A percentile compares a stretch with the other conserved stretches of the same genome.
These are phyloP conservation scores for Theropithecus gelada DNA, from an alignment of 2,113 vertebrate genomes.

Conservation along the genomic window DNA sequence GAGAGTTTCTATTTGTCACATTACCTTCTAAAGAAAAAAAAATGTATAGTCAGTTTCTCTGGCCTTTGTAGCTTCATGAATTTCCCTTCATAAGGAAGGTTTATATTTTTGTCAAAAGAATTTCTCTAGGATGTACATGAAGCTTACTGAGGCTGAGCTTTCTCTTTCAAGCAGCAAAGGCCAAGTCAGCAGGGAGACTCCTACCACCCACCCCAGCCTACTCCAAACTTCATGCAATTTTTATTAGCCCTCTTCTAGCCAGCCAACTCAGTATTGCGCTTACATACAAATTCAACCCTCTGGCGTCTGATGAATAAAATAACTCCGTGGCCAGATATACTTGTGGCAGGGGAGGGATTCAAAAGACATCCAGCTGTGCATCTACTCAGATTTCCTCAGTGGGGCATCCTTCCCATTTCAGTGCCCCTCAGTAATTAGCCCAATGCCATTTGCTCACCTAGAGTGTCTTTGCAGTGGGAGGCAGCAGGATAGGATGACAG, in stretches of 20 bases:
- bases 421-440: background rate
- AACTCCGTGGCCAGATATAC: constrained; percentile 70
- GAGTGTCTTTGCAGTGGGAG: background rate
- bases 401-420: background rate
- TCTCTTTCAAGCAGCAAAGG: constrained; percentile 50
- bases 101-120: background rate
- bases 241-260: constrained; percentile 65
- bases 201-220: constrained; percentile 25
- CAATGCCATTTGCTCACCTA: background rate
- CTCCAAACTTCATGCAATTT: constrained; percentile 70
- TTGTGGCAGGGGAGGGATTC: constrained; percentile 30
- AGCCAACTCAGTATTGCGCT: constrained; percentile 59
- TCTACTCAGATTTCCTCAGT: background rate
- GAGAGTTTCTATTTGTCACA: background rate
- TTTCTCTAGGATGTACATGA: constrained; percentile 49
- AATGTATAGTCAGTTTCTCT: background rate
- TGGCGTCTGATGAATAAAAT: constrained; percentile 81
- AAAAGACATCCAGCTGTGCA: constrained; percentile 22
- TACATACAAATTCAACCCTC: constrained; percentile 68
- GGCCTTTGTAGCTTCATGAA: background rate
- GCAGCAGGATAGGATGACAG: background rate
- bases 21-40: background rate
- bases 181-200: constrained; percentile 69
- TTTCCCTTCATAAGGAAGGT: constrained; percentile 15
- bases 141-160: constrained; percentile 50